These are phyloP conservation scores for Conops quadrifasciatus DNA, from an alignment of 2,888 invertebrate species.

Conservation along the genomic window DNA sequence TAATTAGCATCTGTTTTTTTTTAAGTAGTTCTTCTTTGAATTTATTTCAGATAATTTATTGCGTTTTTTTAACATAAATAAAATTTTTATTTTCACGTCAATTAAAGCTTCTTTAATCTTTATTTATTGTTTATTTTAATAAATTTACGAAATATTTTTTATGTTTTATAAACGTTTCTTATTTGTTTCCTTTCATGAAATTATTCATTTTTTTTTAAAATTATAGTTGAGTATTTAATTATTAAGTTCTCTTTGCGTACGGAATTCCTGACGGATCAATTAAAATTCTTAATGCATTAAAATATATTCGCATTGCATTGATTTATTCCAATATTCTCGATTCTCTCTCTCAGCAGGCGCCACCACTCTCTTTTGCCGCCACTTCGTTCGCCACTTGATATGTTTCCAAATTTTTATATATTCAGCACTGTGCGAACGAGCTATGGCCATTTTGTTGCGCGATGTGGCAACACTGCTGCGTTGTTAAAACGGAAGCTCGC, in stretches of 20 bases:
- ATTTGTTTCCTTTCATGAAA: too few species aligned
- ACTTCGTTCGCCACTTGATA: constrained; percentile 75
- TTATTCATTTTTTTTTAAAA: too few species aligned
- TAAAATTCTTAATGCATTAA: too few species aligned
- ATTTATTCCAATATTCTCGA: too few species aligned
- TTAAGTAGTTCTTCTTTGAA: neutral
- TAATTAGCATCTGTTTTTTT: neutral
- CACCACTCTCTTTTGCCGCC: neutral
- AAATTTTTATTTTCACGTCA: neutral
- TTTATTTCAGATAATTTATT: neutral
- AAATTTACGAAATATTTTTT: too few species aligned
- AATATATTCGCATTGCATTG: too few species aligned
- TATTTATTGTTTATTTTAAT: too few species aligned
- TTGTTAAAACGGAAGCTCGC: neutral
- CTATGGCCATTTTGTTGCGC: constrained; percentile 51
- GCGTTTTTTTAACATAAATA: constrained; percentile 22
- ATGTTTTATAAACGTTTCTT: too few species aligned
- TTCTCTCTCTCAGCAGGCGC: neutral
- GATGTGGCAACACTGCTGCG: constrained; percentile 22
- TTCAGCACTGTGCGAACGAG: constrained; percentile 57
- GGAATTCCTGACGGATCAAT: too few species aligned
- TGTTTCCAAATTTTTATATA: constrained; percentile 78
- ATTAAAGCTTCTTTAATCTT: too few species aligned
- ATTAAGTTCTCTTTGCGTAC: too few species aligned
- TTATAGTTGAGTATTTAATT: too few species aligned